Evolutionary conservation across 1,140 invertebrate species (phyloP), one percentile per base, ranked within the genome.

Genomic region (Diorhabda elongata): DNA sequence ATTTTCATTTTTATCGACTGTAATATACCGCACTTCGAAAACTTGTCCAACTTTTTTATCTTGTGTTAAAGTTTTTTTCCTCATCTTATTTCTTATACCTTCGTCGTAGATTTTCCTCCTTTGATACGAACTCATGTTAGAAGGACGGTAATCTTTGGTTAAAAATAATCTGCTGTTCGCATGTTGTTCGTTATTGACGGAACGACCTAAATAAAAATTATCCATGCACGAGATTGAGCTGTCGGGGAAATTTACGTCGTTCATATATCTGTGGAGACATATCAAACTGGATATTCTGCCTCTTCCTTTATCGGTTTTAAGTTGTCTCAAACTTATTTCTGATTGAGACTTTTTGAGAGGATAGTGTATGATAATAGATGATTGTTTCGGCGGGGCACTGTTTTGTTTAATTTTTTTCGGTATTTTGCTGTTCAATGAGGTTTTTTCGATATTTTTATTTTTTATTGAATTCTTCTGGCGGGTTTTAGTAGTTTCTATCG

Each of bases 21-120:
- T 64, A 59, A 63, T 26, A 58, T 67, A 74, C 8, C 66, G 58
- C n/a, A 74, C 73, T 57, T 74, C 73, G 42, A 69, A 74, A 42
- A 72, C 62, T 69, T 74, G 70, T 47, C 65, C 71, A 8, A 44
- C 64, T 11, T 67, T 64, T 9, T 62, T 65, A 26, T 52, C 64
- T 67, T 68, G 43, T 7, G 44, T 43, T 42, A 42, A 26, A 52
- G 44, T 58, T 56, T 70, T 73, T 61, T 66, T 71, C 58, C 70
- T 75, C 70, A 70, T 67, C 62, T 70, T 74, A 61, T 68, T 68
- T 47, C 72, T 59, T 56, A 71, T 71, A 5, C 42, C 58, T 41
- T 70, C 52, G 58, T 73, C 74, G 57, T 75, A 75, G 5, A 69
- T 47, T 63, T 75, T 75, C 41, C 74, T 26, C 61, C 60, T 72